A percentile compares a stretch with the other conserved stretches of the same genome.
Evolutionary conservation across 2,113 vertebrate genomes (phyloP).

Genomic region (Lycaon pictus): DNA sequence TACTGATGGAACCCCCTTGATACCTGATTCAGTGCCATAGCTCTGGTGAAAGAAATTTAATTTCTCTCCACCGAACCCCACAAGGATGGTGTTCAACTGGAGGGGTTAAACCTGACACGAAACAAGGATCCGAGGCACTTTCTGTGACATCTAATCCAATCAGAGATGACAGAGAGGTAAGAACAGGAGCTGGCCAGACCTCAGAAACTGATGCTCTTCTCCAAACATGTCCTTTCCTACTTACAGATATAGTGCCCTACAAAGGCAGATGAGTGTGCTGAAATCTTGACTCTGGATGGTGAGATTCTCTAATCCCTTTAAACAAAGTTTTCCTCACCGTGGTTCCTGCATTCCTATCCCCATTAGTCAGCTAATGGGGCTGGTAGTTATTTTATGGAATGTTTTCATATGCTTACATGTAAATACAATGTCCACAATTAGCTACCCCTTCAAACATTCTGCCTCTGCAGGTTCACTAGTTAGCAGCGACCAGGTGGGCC

Average conservation of each 20-base stretch:
- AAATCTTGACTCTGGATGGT: conserved; percentile 58
- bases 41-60: conserved; percentile 21
- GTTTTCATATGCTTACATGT: not conserved
- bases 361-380: not conserved
- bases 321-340: conserved; percentile 48
- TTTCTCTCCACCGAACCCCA: conserved; percentile 32
- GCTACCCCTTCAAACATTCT: accelerated
- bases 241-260: conserved; percentile 45
- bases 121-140: conserved; percentile 42
- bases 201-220: conserved; percentile 62
- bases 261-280: conserved; percentile 65
- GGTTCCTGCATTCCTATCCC: not conserved
- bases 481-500: not conserved
- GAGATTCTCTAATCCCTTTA: conserved; percentile 37
- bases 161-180: conserved; percentile 64
- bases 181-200: conserved; percentile 72
- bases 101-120: conserved; percentile 55
- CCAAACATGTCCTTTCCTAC: conserved; percentile 73
- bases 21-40: conserved; percentile 15
- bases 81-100: conserved; percentile 58
- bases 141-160: conserved; percentile 65
- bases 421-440: not conserved
- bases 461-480: not conserved
- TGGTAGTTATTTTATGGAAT: conserved; percentile 13
- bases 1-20: conserved; percentile 40